Evolutionary conservation across 2,113 vertebrate genomes (phyloP).

Genomic region (Pterocles burchelli): DNA sequence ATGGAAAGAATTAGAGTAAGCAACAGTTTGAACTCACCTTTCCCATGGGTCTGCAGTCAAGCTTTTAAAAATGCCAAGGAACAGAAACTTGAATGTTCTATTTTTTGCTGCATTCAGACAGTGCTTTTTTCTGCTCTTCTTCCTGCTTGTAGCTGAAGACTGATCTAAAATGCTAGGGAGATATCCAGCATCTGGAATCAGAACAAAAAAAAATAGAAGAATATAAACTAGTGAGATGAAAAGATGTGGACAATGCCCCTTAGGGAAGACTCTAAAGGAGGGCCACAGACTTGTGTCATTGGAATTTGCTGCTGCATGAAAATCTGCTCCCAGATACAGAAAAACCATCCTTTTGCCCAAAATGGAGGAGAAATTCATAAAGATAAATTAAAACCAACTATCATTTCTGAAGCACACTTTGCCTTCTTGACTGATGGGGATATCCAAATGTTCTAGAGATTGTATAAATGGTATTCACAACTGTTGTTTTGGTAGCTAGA

Average conservation of each 20-base stretch:
- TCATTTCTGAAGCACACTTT: not conserved
- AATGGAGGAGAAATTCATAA: not conserved
- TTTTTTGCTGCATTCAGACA: not conserved
- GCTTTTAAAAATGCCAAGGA: not conserved
- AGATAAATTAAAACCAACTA: not conserved
- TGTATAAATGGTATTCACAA: not conserved
- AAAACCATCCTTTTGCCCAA: not conserved
- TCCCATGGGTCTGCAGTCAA: not conserved
- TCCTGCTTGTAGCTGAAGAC: not conserved
- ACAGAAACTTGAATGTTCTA: not conserved
- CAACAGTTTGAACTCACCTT: slow-evolving; percentile 8
- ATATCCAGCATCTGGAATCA: not conserved
- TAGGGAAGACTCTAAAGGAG: not conserved
- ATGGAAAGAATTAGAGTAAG: slow-evolving; percentile 45
- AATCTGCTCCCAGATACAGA: not conserved
- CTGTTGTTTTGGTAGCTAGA: not conserved
- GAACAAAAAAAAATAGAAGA: not conserved
- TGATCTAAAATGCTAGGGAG: not conserved
- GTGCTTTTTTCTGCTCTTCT: not conserved
- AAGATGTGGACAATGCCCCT: not conserved
- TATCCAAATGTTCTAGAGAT: not conserved
- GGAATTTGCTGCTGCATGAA: not conserved
- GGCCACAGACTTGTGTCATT: not conserved
- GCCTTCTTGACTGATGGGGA: not conserved
- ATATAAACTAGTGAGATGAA: not conserved